Conservation (phyloP, 2,113 vertebrate genomes). For the Melanerpes aurifrons region DNA sequence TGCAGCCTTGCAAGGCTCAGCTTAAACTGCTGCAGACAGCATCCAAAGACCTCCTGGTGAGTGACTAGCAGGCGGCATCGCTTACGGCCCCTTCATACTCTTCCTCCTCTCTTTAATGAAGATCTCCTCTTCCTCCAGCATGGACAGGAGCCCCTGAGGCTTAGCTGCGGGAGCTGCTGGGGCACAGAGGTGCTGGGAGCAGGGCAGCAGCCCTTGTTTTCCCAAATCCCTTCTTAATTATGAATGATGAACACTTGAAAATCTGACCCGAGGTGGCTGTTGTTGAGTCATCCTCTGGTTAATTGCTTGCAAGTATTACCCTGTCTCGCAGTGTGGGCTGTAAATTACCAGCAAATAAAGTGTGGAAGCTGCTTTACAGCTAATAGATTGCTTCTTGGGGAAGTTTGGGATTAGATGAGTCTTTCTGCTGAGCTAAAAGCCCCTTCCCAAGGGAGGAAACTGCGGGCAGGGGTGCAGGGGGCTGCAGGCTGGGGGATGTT, state of each 20-base stretch:
- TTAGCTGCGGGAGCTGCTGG: fast-evolving
- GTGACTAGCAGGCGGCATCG: not conserved
- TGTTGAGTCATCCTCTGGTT: slow-evolving; percentile 50
- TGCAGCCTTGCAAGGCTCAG: not conserved
- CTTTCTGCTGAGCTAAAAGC: not conserved
- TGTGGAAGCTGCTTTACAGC: slow-evolving; percentile 26
- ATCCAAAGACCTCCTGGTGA: fast-evolving
- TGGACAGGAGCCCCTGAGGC: not conserved
- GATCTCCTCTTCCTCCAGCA: not conserved
- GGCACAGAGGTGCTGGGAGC: not conserved
- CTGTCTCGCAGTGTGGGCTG: slow-evolving; percentile 40
- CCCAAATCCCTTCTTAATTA: not conserved
- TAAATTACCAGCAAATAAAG: slow-evolving; percentile 56
- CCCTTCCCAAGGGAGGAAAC: not conserved
- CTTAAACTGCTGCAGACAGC: not conserved
- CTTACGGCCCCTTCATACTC: not conserved
- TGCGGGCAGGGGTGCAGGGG: not conserved
- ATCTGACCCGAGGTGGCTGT: slow-evolving; percentile 28
- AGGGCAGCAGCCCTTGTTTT: not conserved
- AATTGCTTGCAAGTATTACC: slow-evolving; percentile 62
- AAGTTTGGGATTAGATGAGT: not conserved
- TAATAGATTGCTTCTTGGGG: slow-evolving; percentile 19
- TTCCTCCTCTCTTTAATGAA: not conserved
- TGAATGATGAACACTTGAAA: not conserved
- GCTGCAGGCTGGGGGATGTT: not conserved